phyloP scores from a whole-genome alignment of 1,140 invertebrate species.

The Coboldia fuscipes region DNA sequence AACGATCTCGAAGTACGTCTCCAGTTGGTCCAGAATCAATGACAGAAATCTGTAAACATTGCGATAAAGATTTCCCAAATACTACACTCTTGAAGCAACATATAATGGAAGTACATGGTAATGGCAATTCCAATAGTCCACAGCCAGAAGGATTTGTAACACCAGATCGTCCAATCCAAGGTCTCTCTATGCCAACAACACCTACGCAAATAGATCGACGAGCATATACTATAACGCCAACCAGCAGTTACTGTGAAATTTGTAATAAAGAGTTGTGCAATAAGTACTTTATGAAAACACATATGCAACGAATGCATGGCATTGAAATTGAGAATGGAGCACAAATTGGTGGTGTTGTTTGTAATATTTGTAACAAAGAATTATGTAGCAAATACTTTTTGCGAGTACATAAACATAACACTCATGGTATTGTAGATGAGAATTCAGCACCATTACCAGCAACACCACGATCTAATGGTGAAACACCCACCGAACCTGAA shows the following conservation, averaged over 20 bases:
- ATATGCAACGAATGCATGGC: conserved; percentile 98
- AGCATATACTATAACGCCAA: conserved; percentile 32
- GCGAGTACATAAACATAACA: conserved; percentile 92
- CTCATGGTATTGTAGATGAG: conserved; percentile 79
- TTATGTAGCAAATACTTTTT: conserved; percentile 95
- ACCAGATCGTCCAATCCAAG: conserved; percentile 12
- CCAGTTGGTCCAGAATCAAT: neutral
- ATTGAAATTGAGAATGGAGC: conserved; percentile 85
- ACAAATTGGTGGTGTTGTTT: conserved; percentile 78
- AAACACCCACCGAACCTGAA: conserved; percentile 27
- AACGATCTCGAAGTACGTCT: conserved; percentile 2
- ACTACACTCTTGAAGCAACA: conserved; percentile 32
- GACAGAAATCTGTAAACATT: conserved; percentile 25
- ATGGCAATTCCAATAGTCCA: conserved; percentile 9
- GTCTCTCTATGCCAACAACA: conserved; percentile 6
- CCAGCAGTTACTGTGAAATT: conserved; percentile 89
- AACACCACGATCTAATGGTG: conserved; percentile 25
- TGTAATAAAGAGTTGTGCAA: conserved; percentile 99
- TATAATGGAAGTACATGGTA: conserved; percentile 28
- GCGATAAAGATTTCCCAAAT: conserved; percentile 30
- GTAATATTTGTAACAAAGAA: conserved; percentile 95
- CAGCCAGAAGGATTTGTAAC: conserved; percentile 18
- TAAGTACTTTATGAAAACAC: conserved; percentile 99
- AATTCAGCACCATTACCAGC: conserved; percentile 27
- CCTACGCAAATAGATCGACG: conserved; percentile 9